Conservation (phyloP, 2,113 vertebrate genomes). For the Casuarius casuarius region DNA sequence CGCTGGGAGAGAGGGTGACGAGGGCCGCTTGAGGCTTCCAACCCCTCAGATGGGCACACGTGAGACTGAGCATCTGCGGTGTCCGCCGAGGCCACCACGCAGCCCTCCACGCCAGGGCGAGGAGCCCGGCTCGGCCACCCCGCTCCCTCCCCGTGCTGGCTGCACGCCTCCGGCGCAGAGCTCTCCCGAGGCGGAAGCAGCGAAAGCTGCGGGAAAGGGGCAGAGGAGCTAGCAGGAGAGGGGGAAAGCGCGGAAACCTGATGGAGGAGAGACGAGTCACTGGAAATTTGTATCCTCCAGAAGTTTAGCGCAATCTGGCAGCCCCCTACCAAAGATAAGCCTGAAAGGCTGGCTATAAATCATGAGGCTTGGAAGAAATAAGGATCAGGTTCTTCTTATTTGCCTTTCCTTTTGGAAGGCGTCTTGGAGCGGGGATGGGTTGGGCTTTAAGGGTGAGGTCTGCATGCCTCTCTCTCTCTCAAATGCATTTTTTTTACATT, state of each 20-base stretch:
- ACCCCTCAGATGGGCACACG: rapidly evolving
- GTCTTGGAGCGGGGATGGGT: neutral
- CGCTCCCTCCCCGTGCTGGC: neutral
- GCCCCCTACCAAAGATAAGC: neutral
- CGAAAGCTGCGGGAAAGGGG: no score
- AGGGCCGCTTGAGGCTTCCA: neutral
- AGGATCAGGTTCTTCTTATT: neutral
- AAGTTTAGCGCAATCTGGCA: neutral
- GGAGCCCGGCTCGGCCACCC: neutral
- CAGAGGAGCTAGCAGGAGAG: no score
- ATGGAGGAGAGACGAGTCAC: neutral
- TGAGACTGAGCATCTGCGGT: neutral
- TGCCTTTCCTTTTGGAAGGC: neutral
- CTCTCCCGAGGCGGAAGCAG: neutral
- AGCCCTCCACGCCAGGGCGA: neutral
- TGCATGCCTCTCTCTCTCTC: neutral
- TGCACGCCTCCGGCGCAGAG: no score
- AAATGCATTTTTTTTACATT: neutral
- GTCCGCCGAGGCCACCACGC: neutral
- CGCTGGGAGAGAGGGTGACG: rapidly evolving
- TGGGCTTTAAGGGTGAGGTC: constrained; percentile 11
- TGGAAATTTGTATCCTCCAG: neutral
- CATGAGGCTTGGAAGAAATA: neutral
- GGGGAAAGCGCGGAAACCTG: neutral
- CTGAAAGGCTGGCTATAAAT: neutral